Evolutionary conservation across 2,113 vertebrate genomes (phyloP).

Genomic region (Corynorhinus townsendii): DNA sequence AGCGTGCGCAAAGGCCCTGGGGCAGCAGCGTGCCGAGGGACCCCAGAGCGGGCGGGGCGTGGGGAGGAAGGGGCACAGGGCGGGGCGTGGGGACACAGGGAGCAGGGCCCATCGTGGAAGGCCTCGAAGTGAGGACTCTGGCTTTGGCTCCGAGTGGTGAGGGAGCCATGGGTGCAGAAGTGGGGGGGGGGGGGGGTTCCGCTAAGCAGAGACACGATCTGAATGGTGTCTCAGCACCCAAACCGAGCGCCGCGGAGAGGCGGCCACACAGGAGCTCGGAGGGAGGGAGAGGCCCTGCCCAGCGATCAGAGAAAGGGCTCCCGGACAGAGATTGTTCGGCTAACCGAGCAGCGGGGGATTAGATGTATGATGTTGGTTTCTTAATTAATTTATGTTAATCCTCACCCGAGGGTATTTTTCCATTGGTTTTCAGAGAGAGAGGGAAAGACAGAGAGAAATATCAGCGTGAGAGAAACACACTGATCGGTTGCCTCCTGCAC

Average conservation of each 20-base stretch:
- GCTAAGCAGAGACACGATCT: neutral
- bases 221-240: neutral
- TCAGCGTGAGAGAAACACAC: no score
- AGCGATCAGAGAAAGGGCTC: neutral
- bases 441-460: no score
- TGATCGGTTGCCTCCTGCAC: no score
- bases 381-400: neutral
- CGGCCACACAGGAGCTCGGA: neutral
- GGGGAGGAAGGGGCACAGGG: fast-evolving
- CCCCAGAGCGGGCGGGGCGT: fast-evolving
- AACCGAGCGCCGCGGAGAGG: neutral
- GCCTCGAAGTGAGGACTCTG: neutral
- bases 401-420: no score
- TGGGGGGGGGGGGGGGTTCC: no score
- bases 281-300: neutral
- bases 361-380: neutral
- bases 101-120: neutral
- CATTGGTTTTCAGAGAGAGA: no score
- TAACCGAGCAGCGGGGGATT: neutral
- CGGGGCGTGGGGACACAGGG: no score
- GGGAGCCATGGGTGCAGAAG: no score
- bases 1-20: neutral
- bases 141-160: neutral
- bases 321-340: neutral
- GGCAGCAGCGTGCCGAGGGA: neutral